phyloP scores from a whole-genome alignment of 2,888 invertebrate species.

The Drosophila fungiperda region DNA sequence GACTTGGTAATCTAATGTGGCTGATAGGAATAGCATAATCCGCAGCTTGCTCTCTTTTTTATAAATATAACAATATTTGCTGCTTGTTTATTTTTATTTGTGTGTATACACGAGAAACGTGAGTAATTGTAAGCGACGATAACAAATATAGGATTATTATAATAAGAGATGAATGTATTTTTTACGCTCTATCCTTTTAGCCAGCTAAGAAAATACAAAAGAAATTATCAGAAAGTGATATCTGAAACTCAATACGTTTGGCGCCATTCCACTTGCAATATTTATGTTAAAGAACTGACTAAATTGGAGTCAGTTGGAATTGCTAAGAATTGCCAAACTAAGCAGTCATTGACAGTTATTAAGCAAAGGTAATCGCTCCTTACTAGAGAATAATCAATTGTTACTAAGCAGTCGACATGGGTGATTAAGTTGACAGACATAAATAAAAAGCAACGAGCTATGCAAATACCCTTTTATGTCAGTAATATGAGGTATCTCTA shows the following conservation, averaged over 20 bases:
- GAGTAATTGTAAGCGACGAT: background rate
- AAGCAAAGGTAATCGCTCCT: background rate
- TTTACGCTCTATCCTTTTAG: background rate
- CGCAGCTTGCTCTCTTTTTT: background rate
- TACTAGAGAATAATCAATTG: background rate
- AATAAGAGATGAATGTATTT: background rate
- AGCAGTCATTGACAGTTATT: background rate
- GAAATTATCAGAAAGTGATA: background rate
- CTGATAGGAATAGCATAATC: conserved; percentile 31
- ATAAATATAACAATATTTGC: background rate
- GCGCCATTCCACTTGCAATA: background rate
- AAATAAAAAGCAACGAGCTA: background rate
- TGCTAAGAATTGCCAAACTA: background rate
- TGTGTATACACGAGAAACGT: background rate
- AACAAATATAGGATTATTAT: background rate
- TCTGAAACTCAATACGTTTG: background rate
- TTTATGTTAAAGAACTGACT: background rate
- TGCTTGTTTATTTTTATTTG: background rate
- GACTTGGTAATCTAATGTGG: conserved; percentile 10
- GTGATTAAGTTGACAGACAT: background rate
- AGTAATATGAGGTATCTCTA: background rate
- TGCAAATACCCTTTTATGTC: background rate
- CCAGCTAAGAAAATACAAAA: background rate
- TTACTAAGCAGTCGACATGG: background rate
- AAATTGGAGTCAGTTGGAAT: background rate